Evolutionary conservation across 2,113 vertebrate species (phyloP).

Genomic region (Anhinga rufa): DNA sequence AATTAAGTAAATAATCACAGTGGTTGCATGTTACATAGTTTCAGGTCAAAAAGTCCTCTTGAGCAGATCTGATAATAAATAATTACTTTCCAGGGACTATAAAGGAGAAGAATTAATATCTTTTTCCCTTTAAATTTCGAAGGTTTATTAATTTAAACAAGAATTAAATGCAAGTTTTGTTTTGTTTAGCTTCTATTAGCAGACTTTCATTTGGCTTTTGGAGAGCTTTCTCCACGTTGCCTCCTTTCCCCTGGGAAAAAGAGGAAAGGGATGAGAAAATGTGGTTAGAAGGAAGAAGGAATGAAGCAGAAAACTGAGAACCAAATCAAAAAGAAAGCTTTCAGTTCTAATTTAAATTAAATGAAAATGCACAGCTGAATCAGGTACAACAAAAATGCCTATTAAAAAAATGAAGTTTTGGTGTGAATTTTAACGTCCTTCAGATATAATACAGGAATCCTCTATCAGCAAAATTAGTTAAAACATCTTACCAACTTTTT

Average conservation of each 20-base stretch:
- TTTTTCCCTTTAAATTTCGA: neutral
- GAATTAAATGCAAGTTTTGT: neutral
- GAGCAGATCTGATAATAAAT: neutral
- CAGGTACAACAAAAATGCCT: neutral
- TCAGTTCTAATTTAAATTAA: neutral
- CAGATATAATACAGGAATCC: neutral
- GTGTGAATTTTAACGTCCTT: neutral
- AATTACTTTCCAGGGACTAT: neutral
- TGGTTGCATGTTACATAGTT: neutral
- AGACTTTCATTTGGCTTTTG: slow-evolving; percentile 11
- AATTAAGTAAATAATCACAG: neutral
- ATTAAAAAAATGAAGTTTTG: neutral
- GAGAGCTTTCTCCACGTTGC: neutral
- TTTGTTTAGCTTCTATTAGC: neutral
- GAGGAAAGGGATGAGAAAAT: neutral
- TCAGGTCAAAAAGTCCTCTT: neutral
- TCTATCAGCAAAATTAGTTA: neutral
- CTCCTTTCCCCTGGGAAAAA: neutral
- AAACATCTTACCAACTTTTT: neutral
- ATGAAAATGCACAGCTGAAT: neutral
- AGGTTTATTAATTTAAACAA: neutral
- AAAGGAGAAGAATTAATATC: neutral
- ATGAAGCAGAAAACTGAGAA: neutral
- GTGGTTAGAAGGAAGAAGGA: neutral
- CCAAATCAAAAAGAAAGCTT: neutral